Conservation (phyloP, 2,888 invertebrate species). For the Noctua janthina region DNA sequence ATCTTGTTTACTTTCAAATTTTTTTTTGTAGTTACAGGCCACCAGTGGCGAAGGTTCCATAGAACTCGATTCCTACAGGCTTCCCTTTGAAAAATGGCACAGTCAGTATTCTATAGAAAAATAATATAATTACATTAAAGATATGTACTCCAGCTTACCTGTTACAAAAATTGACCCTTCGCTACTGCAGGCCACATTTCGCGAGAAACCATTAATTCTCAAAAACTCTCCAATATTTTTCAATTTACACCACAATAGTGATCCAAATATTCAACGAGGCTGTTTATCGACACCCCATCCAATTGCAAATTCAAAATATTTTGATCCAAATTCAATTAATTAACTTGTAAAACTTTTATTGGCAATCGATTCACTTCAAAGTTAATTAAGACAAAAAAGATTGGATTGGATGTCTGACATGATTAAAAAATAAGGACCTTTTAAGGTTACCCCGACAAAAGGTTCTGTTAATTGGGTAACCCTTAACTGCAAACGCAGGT, state of each 20-base stretch:
- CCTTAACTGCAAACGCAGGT: neutral
- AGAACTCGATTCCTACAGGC: too few species aligned
- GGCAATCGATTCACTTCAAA: constrained; percentile 18
- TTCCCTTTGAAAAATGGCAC: too few species aligned
- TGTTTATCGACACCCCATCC: constrained; percentile 6
- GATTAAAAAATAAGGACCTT: constrained; percentile 11
- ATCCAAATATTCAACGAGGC: neutral
- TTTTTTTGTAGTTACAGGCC: too few species aligned
- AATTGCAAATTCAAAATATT: constrained; percentile 4
- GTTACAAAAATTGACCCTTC: too few species aligned
- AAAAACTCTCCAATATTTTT: neutral
- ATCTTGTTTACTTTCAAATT: neutral
- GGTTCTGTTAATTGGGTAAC: neutral
- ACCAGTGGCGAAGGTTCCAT: neutral
- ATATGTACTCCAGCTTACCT: too few species aligned
- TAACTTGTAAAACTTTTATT: constrained; percentile 3
- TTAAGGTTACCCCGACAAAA: neutral
- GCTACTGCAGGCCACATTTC: too few species aligned
- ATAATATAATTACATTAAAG: too few species aligned
- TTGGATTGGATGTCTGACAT: neutral
- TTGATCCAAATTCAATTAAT: constrained; percentile 33
- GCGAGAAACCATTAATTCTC: neutral
- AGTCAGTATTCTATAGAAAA: too few species aligned
- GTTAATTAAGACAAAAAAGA: constrained; percentile 47
- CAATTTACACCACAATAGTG: constrained; percentile 4